These are phyloP conservation scores for Uloborus diversus DNA, from an alignment of 1,140 invertebrate species.

Conservation along the genomic window DNA sequence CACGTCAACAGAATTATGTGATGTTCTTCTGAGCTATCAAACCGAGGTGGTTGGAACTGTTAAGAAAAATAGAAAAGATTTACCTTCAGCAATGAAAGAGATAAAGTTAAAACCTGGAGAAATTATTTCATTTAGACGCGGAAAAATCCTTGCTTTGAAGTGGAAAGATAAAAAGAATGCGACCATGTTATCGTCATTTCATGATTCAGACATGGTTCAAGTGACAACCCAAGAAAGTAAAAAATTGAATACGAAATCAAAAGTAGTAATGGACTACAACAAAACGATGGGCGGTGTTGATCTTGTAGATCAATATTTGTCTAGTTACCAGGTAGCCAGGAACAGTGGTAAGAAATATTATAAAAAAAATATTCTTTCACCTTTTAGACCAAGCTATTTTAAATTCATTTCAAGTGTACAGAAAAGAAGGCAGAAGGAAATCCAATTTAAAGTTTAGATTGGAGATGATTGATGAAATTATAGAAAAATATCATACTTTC, in stretches of 20 bases:
- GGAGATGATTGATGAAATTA: neutral
- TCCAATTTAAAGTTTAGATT: neutral
- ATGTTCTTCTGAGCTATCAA: neutral
- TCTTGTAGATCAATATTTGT: no score
- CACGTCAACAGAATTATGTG: neutral
- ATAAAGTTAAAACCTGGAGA: conserved; percentile 59
- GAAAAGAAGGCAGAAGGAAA: neutral
- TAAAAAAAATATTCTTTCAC: conserved; percentile 10
- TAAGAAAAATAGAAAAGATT: neutral
- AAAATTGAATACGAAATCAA: neutral
- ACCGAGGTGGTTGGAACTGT: neutral
- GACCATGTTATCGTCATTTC: conserved; percentile 1
- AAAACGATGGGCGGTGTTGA: conserved; percentile 4
- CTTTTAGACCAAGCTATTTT: conserved; percentile 13
- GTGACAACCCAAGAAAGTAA: neutral
- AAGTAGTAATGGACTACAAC: conserved; percentile 6
- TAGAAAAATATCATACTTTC: conserved; percentile 14
- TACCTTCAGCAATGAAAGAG: no score
- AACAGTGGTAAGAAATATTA: conserved; percentile 1
- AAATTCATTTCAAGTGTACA: no score
- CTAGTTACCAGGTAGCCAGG: neutral
- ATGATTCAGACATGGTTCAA: neutral
- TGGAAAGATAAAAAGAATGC: conserved; percentile 15
- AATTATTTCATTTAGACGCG: conserved; percentile 5
- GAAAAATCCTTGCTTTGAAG: neutral